These are phyloP conservation scores for Acinonyx jubatus DNA, from an alignment of 2,113 vertebrate genomes.

Conservation along the genomic window DNA sequence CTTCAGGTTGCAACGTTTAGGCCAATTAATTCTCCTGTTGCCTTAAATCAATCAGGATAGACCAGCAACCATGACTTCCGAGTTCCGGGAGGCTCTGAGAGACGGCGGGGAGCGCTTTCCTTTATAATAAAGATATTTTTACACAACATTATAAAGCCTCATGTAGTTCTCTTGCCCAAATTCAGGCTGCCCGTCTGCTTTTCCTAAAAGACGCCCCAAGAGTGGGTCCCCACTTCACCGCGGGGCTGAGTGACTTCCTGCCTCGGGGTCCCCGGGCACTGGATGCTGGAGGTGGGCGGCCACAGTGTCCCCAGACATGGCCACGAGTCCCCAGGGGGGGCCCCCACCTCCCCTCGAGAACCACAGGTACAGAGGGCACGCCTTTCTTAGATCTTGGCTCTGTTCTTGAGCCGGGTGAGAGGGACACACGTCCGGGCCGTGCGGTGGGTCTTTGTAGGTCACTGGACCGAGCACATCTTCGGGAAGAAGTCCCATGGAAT, in stretches of 20 bases:
- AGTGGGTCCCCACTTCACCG: neutral
- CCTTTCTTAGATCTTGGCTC: accelerated
- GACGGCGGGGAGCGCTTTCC: neutral
- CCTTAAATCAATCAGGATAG: neutral
- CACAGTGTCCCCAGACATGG: accelerated
- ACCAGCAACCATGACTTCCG: accelerated
- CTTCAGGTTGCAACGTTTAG: neutral
- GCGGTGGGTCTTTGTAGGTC: neutral
- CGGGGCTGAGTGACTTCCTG: neutral
- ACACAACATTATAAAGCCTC: neutral
- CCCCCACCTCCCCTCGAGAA: accelerated
- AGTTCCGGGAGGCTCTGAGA: neutral
- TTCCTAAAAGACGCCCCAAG: neutral
- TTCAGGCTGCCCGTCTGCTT: neutral
- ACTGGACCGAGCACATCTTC: accelerated
- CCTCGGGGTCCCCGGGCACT: neutral
- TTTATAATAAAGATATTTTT: neutral
- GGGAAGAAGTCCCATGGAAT: accelerated
- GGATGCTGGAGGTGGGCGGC: no score
- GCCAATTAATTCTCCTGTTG: neutral
- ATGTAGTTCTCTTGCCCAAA: neutral
- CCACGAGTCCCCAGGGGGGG: accelerated
- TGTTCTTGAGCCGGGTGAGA: accelerated
- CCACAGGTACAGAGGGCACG: no score
- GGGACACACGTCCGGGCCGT: accelerated